A percentile compares a stretch with the other conserved stretches of the same genome.
Evolutionary conservation across 2,797 vertebrate genomes (phyloP).

Genomic region (Cygnus olor): DNA sequence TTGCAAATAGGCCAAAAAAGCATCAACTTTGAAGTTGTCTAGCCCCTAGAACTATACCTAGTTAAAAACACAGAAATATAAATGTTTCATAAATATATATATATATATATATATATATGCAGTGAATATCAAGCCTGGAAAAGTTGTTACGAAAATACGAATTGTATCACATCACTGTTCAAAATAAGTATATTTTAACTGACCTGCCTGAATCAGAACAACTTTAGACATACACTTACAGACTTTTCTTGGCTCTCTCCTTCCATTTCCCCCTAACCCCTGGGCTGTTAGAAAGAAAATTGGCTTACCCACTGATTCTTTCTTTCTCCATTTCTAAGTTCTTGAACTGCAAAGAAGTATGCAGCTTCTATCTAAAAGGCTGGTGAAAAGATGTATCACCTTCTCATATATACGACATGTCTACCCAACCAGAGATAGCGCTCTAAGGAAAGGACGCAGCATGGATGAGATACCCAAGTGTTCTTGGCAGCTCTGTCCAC

Average conservation of each 20-base stretch:
- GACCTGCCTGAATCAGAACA: not conserved
- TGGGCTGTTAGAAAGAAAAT: not conserved
- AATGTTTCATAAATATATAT: not conserved
- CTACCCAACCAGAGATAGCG: accelerated
- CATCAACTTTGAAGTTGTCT: not conserved
- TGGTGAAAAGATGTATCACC: not conserved
- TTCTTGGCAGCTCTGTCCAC: not conserved
- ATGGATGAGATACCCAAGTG: not conserved
- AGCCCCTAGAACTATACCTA: not conserved
- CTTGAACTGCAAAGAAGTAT: not conserved
- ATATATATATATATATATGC: not conserved
- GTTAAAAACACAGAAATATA: not conserved
- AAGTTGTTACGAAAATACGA: not conserved
- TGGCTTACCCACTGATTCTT: not conserved
- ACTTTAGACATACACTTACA: not conserved
- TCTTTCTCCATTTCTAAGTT: not conserved
- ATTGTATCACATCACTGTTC: not conserved
- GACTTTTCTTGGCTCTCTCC: not conserved
- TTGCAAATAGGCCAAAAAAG: not conserved
- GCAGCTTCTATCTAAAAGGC: not conserved
- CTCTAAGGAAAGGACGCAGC: not conserved
- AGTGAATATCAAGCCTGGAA: not conserved
- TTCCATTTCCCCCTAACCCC: not conserved
- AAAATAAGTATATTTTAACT: not conserved
- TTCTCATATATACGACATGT: not conserved